Conservation (phyloP, 1,140 invertebrate genomes). For the Brachionus paranguensis region DNA sequence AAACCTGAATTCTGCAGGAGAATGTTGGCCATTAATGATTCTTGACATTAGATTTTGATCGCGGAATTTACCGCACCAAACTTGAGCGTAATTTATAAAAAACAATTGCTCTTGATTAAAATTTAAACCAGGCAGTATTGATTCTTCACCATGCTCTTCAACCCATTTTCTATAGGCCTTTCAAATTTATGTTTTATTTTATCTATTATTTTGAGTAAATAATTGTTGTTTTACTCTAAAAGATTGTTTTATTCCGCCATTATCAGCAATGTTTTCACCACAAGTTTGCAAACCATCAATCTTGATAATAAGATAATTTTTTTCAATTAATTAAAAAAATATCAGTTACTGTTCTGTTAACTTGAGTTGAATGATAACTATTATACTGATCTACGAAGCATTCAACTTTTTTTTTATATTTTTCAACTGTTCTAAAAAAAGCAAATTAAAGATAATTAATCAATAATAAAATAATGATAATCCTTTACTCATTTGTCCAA, state of each 20-base stretch:
- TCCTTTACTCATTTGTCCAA: slow-evolving; percentile 10
- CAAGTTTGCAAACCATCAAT: slow-evolving; percentile 57
- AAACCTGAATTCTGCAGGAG: slow-evolving; percentile 55
- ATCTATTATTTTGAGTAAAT: too few relatives aligned
- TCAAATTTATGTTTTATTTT: background rate
- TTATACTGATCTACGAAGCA: slow-evolving; percentile 20
- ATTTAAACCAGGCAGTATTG: slow-evolving; percentile 62
- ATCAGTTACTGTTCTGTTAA: background rate
- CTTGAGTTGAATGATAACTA: background rate
- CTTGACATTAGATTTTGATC: slow-evolving; percentile 55
- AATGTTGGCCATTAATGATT: slow-evolving; percentile 56
- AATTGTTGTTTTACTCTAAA: slow-evolving; percentile 46
- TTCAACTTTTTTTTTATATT: background rate
- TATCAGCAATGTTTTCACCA: slow-evolving; percentile 60
- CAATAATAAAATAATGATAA: background rate
- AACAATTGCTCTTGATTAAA: slow-evolving; percentile 65
- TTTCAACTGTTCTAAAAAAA: slow-evolving; percentile 22
- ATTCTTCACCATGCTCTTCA: slow-evolving; percentile 44
- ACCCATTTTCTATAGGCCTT: slow-evolving; percentile 57
- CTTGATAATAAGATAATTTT: slow-evolving; percentile 43
- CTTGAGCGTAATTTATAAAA: slow-evolving; percentile 67
- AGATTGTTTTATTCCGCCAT: slow-evolving; percentile 57
- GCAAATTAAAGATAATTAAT: background rate
- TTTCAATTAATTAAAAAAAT: too few relatives aligned
- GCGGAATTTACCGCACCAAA: slow-evolving; percentile 58